A percentile compares a stretch with the other conserved stretches of the same genome.
phyloP scores from a whole-genome alignment of 2,888 invertebrate genomes.

The Lacanobia wlatinum region DNA sequence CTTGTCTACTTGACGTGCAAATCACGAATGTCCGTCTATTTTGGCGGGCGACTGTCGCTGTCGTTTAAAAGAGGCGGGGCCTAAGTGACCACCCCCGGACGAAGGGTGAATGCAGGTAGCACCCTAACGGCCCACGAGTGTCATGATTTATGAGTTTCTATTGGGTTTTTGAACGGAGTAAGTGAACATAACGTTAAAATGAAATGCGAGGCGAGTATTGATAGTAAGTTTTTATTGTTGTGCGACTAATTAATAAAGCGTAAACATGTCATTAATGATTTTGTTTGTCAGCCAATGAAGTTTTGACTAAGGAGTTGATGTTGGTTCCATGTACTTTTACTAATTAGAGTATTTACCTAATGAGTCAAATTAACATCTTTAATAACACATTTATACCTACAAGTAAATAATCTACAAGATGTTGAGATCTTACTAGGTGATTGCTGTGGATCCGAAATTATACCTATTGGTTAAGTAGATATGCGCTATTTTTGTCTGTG shows the following conservation, averaged over 20 bases:
- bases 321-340: neutral
- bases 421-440: too few species aligned
- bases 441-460: too few species aligned
- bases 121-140: too few species aligned
- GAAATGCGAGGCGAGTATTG: too few species aligned
- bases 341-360: neutral
- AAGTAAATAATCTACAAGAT: too few species aligned
- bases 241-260: neutral
- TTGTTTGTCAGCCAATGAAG: slow-evolving; percentile 32
- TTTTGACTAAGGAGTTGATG: neutral
- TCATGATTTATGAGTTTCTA: too few species aligned
- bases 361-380: neutral
- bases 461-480: too few species aligned
- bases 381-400: neutral
- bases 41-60: slow-evolving; percentile 48
- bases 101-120: slow-evolving; percentile 60
- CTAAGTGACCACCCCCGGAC: slow-evolving; percentile 60
- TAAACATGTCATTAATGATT: slow-evolving; percentile 44
- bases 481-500: too few species aligned
- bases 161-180: too few species aligned
- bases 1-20: slow-evolving; percentile 62
- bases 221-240: slow-evolving; percentile 1
- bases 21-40: slow-evolving; percentile 63
- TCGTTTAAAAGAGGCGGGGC: slow-evolving; percentile 68
- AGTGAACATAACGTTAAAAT: too few species aligned